Evolutionary conservation across 2,888 invertebrate genomes (phyloP).

Genomic region (Apeira syringaria): DNA sequence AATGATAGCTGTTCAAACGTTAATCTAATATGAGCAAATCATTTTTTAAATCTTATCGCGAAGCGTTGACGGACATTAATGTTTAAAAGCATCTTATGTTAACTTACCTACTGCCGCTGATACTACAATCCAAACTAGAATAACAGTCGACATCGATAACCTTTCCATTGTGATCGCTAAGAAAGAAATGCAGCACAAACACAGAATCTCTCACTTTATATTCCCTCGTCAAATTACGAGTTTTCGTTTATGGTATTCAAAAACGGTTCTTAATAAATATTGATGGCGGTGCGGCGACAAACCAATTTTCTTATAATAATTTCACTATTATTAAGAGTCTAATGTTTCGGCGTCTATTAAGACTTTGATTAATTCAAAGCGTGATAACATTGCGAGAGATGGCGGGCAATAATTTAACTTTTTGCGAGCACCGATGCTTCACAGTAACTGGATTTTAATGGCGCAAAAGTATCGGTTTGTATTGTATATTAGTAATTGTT

Average conservation of each 20-base stretch:
- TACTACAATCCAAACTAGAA: slow-evolving; percentile 34
- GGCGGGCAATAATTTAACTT: slow-evolving; percentile 24
- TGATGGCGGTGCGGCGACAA: slow-evolving; percentile 45
- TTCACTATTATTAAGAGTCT: slow-evolving; percentile 54
- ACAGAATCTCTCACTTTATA: slow-evolving; percentile 55
- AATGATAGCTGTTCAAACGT: slow-evolving; percentile 5
- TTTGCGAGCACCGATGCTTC: slow-evolving; percentile 21
- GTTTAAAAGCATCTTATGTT: slow-evolving; percentile 30
- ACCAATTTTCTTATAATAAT: slow-evolving; percentile 47
- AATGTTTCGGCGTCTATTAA: slow-evolving; percentile 32
- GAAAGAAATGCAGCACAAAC: slow-evolving; percentile 54
- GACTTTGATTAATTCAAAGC: slow-evolving; percentile 29
- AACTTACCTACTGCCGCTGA: slow-evolving; percentile 47
- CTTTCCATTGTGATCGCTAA: slow-evolving; percentile 51
- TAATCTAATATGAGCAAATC: slow-evolving; percentile 10
- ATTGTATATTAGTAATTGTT: slow-evolving; percentile 21
- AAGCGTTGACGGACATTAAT: slow-evolving; percentile 7
- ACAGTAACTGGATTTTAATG: slow-evolving; percentile 36
- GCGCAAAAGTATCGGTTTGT: slow-evolving; percentile 19
- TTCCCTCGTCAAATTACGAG: slow-evolving; percentile 55
- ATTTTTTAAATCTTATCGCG: slow-evolving; percentile 10
- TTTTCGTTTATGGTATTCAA: slow-evolving; percentile 48
- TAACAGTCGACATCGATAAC: slow-evolving; percentile 33
- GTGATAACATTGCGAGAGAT: slow-evolving; percentile 19
- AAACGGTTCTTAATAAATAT: slow-evolving; percentile 64